Conservation (phyloP, 2,888 invertebrate species). For the Siphlonurus alternatus region DNA sequence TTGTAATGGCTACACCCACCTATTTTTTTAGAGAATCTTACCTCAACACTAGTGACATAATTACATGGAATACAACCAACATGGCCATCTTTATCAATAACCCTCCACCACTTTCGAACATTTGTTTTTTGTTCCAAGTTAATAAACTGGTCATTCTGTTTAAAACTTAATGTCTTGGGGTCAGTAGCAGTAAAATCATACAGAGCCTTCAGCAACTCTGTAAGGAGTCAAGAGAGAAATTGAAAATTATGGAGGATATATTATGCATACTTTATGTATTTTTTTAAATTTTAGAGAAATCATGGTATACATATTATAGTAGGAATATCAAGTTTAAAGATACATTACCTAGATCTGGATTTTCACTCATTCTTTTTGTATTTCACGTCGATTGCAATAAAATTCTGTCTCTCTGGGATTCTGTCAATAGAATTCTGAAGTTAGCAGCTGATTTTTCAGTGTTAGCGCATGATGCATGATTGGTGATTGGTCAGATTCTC, state of each 20-base stretch:
- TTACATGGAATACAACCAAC: constrained; percentile 76
- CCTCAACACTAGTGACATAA: constrained; percentile 65
- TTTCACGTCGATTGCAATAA: too few relatives aligned
- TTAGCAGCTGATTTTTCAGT: too few relatives aligned
- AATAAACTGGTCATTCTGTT: constrained; percentile 62
- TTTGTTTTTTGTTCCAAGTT: constrained; percentile 62
- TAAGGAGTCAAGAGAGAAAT: not conserved
- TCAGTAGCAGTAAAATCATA: constrained; percentile 74
- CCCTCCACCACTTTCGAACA: constrained; percentile 79
- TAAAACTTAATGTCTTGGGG: constrained; percentile 66
- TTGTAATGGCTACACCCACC: not conserved
- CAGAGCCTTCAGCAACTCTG: constrained; percentile 63
- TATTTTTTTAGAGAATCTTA: constrained; percentile 22
- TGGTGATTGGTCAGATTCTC: too few relatives aligned
- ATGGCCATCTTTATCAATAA: constrained; percentile 63
- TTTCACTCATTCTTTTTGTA: not conserved
- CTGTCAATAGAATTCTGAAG: too few relatives aligned
- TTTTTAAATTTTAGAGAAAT: too few relatives aligned
- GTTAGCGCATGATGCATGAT: too few relatives aligned
- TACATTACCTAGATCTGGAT: not conserved
- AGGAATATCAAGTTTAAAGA: not conserved
- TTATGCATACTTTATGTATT: too few relatives aligned
- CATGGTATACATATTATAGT: too few relatives aligned
- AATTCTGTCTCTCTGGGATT: too few relatives aligned
- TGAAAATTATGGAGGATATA: not conserved